Evolutionary conservation across 2,888 invertebrate species (phyloP), one percentile per base, ranked within the genome.

Genomic region (Herminia tarsipennalis): DNA sequence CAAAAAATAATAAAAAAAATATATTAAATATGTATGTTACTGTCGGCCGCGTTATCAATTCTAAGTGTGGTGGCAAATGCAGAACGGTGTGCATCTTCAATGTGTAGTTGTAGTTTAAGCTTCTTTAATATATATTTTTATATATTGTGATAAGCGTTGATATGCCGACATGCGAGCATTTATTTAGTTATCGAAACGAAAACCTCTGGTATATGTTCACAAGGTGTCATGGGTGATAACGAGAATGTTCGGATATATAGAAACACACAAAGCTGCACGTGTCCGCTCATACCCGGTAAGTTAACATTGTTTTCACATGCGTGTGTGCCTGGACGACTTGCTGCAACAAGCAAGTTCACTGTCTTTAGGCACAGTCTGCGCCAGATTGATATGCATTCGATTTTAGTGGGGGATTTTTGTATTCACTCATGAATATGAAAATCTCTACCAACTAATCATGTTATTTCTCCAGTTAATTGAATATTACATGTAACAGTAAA

Each of bases 81-180:
- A 85, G 85, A 82, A 77, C 83, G 78, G 84, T 83, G 78, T 83
- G 86, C 87, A 85, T 86, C 86, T 83, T 88, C 82, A 80, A 78
- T 84, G 86, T 88, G 86, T 91, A 90, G 88, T 80, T 77, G 80
- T 90, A 89, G 87, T 78, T 71, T 88, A 88, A 86, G 88, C 88
- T 90, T 90, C 86, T 87, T 88, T 86, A 83, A 87, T 86, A 88
- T 87, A 89, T 91, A 87, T 90, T 90, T 91, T 90, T 91, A 88
- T 89, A 88, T 88, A 88, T 86, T 89, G 90, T 89, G 90, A 91
- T 91, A 89, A 90, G 89, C 83, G 83, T 88, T 89, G 86, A 87
- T 88, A 88, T 88, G 89, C 88, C 86, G 86, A 82, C 82, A 82
- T 86, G 81, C 80, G 86, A 88, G 89, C 89, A 90, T 91, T 89